Base-by-base conservation (phyloP, 2,888 invertebrate species). In the Mystacides longicornis region DNA sequence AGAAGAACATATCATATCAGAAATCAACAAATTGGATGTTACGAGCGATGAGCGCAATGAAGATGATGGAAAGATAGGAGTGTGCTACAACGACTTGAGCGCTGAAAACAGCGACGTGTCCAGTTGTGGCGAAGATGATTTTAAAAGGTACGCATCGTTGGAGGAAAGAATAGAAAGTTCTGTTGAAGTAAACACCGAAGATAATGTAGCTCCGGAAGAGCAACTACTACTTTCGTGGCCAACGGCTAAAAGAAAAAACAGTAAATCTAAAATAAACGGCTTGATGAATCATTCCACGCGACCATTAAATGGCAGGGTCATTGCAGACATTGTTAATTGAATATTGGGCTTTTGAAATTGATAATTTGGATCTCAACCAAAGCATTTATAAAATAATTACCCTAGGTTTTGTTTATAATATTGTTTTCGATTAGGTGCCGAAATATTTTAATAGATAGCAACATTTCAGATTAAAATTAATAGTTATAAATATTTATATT, bases 171-270 rank as follows among this genome's bases (percentile, higher is more conserved):
- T 59, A 21, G 57, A 57, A 50, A 53, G 51, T 43, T 68, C 69
- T 9, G 69, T 62, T 67, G 22, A 71, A 70, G 59, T 69, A 65
- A 37, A 16, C 16, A 52, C 67, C 14, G 67, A 53, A 67, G 49
- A 55, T 9, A 62, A 55, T 27, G 56, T 59, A n/a, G 59, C 56
- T 20, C 59, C 75, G 5, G 78, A 78, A 55, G 79, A 81, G 64
- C 74, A 77, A 58, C 66, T 77, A 20, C 69, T 81, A 42, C 71
- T 82, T 46, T 77, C 79, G 21, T 82, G 81, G 82, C 79, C 80
- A 27, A 64, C 67, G 4, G 67, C 68, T 31, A 68, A 69, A 60
- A 67, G 64, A 62, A 65, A 62, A n/a, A n/a, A n/a, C n/a, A n/a
- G n/a, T n/a, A n/a, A n/a, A 52, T 18, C 43, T 23, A 45, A 54